Evolutionary conservation across 2,113 vertebrate genomes (phyloP).

Genomic region (Spheniscus mendiculus): DNA sequence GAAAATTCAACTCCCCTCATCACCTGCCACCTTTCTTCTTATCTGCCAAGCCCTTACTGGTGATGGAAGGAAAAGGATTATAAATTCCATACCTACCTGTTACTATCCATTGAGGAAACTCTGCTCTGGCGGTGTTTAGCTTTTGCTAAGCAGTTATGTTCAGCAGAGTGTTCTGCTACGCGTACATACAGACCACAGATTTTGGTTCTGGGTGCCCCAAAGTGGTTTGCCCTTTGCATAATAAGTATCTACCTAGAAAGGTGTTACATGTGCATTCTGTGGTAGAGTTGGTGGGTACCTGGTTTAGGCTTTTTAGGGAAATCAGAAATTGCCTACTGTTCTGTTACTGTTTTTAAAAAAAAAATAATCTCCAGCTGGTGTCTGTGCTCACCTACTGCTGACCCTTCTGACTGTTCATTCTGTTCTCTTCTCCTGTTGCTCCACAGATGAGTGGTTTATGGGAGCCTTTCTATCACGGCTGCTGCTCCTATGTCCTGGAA

Average conservation of each 20-base stretch:
- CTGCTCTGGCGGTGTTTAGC: neutral
- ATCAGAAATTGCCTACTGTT: neutral
- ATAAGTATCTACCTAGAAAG: neutral
- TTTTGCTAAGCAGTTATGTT: neutral
- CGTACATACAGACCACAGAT: fast-evolving
- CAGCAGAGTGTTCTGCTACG: neutral
- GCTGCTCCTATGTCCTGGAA: neutral
- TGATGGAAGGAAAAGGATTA: neutral
- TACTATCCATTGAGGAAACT: neutral
- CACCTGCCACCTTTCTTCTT: neutral
- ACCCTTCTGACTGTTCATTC: neutral
- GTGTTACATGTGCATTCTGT: neutral
- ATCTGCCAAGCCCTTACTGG: neutral
- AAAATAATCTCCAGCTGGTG: neutral
- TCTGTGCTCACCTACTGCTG: neutral
- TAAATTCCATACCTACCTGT: neutral
- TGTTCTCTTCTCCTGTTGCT: neutral
- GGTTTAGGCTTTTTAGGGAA: neutral
- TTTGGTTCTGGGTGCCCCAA: neutral
- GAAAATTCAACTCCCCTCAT: neutral
- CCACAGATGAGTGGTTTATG: neutral
- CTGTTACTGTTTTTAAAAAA: neutral
- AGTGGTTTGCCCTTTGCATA: neutral
- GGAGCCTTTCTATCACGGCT: neutral
- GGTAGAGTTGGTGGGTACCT: neutral